Percentiles rank a stretch among this genome's conserved stretches.
Evolutionary conservation across 2,113 vertebrate species (phyloP).

Genomic region (Paralichthys olivaceus): DNA sequence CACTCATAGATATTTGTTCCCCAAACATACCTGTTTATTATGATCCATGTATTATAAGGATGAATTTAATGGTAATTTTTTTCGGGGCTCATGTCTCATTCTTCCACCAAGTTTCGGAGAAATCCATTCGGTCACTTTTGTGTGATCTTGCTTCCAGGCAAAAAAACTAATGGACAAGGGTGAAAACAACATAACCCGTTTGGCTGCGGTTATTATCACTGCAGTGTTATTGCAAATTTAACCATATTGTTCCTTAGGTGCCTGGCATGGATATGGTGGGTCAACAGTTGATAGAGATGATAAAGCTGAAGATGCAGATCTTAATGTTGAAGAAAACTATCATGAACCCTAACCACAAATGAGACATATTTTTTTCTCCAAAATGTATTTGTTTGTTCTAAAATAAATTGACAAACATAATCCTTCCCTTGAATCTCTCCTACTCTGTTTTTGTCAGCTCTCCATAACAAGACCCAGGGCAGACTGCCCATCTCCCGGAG

Average conservation of each 20-base stretch:
- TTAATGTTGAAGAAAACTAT: neutral
- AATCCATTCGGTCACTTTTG: too few relatives aligned
- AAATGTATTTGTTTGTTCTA: neutral
- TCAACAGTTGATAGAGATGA: neutral
- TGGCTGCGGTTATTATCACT: too few relatives aligned
- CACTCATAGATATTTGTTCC: too few relatives aligned
- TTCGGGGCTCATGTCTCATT: too few relatives aligned
- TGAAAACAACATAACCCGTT: too few relatives aligned
- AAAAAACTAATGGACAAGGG: too few relatives aligned
- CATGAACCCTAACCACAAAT: neutral
- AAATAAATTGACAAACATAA: neutral
- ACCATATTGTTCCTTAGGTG: neutral
- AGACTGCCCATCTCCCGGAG: conserved; percentile 41
- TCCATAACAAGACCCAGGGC: conserved; percentile 71
- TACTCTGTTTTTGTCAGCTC: conserved; percentile 71
- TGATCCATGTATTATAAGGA: too few relatives aligned
- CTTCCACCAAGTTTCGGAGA: too few relatives aligned
- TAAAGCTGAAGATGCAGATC: too few relatives aligned
- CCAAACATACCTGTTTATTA: too few relatives aligned
- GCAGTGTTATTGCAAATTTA: neutral
- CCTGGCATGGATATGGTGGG: neutral
- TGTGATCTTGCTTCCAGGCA: too few relatives aligned
- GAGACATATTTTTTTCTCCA: neutral
- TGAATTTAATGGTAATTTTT: too few relatives aligned
- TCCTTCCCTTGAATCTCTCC: conserved; percentile 45